Evolutionary conservation across 2,888 invertebrate genomes (phyloP).

Genomic region (Cordilura impudica): DNA sequence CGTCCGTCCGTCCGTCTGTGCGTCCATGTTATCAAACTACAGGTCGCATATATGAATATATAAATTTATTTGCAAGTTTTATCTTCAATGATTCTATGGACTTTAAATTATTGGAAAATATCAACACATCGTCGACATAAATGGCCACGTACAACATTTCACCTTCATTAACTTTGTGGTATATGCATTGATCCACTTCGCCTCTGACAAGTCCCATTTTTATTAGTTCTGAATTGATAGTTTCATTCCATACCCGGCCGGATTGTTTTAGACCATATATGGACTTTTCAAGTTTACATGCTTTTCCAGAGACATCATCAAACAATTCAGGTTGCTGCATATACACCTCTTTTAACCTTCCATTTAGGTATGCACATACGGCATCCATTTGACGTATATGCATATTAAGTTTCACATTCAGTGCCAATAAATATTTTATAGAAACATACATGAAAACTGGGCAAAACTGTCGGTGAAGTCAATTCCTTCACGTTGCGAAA

Average conservation of each 20-base stretch:
- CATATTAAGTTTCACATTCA: slow-evolving; percentile 48
- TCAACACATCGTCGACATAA: too few relatives aligned
- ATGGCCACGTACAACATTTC: too few relatives aligned
- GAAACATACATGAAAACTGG: slow-evolving; percentile 62
- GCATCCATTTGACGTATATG: slow-evolving; percentile 55
- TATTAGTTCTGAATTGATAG: slow-evolving; percentile 38
- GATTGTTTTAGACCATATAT: too few relatives aligned
- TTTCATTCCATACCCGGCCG: slow-evolving; percentile 60
- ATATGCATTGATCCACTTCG: slow-evolving; percentile 53
- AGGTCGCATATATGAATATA: too few relatives aligned
- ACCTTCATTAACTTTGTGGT: slow-evolving; percentile 7
- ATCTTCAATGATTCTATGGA: too few relatives aligned
- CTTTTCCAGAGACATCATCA: slow-evolving; percentile 42
- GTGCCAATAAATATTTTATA: slow-evolving; percentile 55
- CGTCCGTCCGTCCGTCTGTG: too few relatives aligned
- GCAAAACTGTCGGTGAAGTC: slow-evolving; percentile 63
- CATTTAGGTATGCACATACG: slow-evolving; percentile 58
- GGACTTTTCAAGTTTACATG: slow-evolving; percentile 54
- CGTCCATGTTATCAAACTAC: too few relatives aligned
- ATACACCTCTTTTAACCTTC: slow-evolving; percentile 53
- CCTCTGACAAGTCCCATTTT: slow-evolving; percentile 49
- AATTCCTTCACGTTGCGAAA: slow-evolving; percentile 52
- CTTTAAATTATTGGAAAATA: too few relatives aligned
- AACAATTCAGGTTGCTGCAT: slow-evolving; percentile 58
- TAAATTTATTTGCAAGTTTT: too few relatives aligned